Base-by-base conservation (phyloP, 1,140 invertebrate genomes). In the Panagrolaimus sp. region DNA sequence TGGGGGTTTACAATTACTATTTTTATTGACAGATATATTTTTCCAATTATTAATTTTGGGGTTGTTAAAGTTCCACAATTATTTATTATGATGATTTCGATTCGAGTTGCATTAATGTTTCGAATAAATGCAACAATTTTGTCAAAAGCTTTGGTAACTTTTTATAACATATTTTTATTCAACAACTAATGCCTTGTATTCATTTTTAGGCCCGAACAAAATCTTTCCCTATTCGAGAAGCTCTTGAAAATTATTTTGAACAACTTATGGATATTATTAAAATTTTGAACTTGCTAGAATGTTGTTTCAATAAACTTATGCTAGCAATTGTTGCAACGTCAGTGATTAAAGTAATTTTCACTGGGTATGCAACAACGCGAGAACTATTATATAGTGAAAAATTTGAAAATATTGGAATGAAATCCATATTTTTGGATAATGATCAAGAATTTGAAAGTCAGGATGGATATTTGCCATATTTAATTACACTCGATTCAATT, bases 11-110 rank as follows among this genome's bases (percentile, higher is more conserved):
- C n/a, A 16, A 1, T 57, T 57, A 27, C 27, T 11, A 16, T 57
- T 11, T 57, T 57, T 20, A 25, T 57, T 57, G 51, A 57, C 20
- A 14, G 51, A 27, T 57, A 57, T 13, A 20, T 20, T 27, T 57
- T 57, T 57, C 51, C 51, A 27, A 57, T 57, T 4, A 16, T 57
- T 20, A 20, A 57, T 11, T 57, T 57, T 16, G 51, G 51, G 9
- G 51, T 57, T 16, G 51, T 57, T 20, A 57, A 57, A 27, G 51
- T 57, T 5, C 51, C 51, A 9, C 51, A 57, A 57, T 16, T 57
- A 20, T 25, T 57, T 27, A 57, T 57, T 4, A 57, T 57, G 51
- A 57, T 57, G 51, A 57, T 57, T 2, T 57, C 51, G 13, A 57
- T 57, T 27, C 51, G 51, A 57, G 27, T 57, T 27, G 51, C 51